Evolutionary conservation across 2,888 invertebrate genomes (phyloP), one percentile per base, ranked within the genome.

Genomic region (Myopa tessellatipennis): DNA sequence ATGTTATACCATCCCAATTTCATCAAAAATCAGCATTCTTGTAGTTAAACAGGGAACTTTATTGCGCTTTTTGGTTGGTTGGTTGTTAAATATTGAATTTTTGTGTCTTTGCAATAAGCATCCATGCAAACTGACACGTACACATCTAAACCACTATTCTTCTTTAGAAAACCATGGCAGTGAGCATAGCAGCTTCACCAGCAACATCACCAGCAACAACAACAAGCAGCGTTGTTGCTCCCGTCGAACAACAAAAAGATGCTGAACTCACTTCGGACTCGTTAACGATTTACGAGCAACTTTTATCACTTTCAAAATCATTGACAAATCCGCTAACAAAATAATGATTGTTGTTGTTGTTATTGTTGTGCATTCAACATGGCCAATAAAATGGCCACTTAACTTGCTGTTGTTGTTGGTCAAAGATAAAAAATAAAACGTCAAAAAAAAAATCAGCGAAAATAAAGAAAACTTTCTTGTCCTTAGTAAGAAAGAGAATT

Each of bases 231-330:
- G 14, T 38, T 16, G 16, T 65, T 7, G 26, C 38, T 34, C 34
- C 12, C 65, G 36, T 36, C 36, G 65, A 65, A 65, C 55, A 12
- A n/a, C 55, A 40, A 6, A 4, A 55, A 1, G 16, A 12, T 14
- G 58, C 12, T 55, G 38, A 12, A 50, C 14, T 18, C n/a, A 45
- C 73, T 45, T 38, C 18, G 65, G 65, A 65, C 84, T 87, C 86
- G 87, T 87, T 88, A 87, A 87, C 85, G 88, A 88, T 88, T 88
- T 88, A 89, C 89, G 88, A 88, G 88, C 87, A 87, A 87, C 84
- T 88, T 88, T 88, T 88, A 88, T 88, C 88, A 88, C 89, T 87
- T 87, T 86, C 84, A 85, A 85, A 85, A 88, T 88, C 88, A 86
- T 84, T 88, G 88, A 89, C 89, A 88, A 89, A 89, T 88, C 88